A percentile compares a stretch with the other conserved stretches of the same genome.
These are phyloP conservation scores for Nomada ferruginata DNA, from an alignment of 2,888 invertebrate genomes.

Conservation along the genomic window DNA sequence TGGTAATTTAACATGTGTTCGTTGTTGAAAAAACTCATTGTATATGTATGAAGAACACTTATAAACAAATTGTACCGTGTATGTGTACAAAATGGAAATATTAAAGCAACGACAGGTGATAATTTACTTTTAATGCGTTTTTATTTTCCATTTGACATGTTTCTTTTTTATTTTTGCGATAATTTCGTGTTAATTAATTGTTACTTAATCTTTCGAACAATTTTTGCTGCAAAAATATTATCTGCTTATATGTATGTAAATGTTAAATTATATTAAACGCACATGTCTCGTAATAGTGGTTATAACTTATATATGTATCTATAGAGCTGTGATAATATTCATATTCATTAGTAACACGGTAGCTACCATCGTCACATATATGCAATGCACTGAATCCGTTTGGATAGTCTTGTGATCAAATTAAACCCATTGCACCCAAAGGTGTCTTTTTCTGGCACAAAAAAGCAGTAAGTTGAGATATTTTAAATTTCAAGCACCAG, in stretches of 20 bases:
- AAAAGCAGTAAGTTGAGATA: too few species aligned
- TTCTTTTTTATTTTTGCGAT: neutral
- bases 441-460: too few species aligned
- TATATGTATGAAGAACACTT: constrained; percentile 17
- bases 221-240: neutral
- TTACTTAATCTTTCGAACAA: neutral
- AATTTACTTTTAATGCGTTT: constrained; percentile 2
- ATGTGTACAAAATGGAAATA: constrained; percentile 71
- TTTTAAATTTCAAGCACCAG: too few species aligned
- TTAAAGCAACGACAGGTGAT: constrained; percentile 73
- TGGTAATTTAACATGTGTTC: neutral
- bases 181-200: neutral
- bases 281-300: neutral
- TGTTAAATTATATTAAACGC: neutral
- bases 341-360: neutral
- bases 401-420: too few species aligned
- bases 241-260: neutral
- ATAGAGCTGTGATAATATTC: neutral
- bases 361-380: too few species aligned
- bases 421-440: too few species aligned
- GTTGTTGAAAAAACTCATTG: constrained; percentile 5
- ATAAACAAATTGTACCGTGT: constrained; percentile 3
- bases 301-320: too few species aligned
- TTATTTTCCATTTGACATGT: neutral
- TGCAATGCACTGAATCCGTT: too few species aligned